phyloP scores from a whole-genome alignment of 2,797 vertebrate species.

The Sebastes paucispinis region DNA sequence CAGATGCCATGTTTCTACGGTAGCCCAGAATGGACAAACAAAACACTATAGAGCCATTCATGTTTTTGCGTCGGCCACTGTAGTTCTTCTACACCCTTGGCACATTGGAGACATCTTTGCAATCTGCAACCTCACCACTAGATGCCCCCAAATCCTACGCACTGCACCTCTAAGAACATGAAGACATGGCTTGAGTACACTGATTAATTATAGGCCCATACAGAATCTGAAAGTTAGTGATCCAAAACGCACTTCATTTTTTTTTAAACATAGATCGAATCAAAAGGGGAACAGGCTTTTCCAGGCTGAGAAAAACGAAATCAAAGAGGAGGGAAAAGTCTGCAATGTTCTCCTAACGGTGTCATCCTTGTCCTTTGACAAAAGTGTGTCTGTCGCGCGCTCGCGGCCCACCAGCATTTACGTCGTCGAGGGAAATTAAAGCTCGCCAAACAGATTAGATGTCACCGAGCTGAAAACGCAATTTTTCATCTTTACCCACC shows the following conservation, averaged over 20 bases:
- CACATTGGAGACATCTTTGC: too few species aligned
- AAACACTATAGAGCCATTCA: fast-evolving
- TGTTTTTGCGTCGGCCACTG: too few species aligned
- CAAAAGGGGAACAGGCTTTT: background rate
- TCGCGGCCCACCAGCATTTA: conserved; percentile 70
- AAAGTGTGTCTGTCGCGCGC: conserved; percentile 57
- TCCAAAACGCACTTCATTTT: background rate
- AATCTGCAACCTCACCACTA: too few species aligned
- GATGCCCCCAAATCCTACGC: too few species aligned
- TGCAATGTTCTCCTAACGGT: conserved; percentile 4
- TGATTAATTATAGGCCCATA: background rate
- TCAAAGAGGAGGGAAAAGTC: conserved; percentile 23
- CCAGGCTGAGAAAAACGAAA: background rate
- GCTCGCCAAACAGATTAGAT: conserved; percentile 85
- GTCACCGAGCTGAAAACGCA: conserved; percentile 80
- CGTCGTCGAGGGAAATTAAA: conserved; percentile 84
- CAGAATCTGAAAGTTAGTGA: background rate
- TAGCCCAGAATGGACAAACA: too few species aligned
- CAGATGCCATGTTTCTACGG: too few species aligned
- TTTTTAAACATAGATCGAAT: background rate
- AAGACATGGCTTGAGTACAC: background rate
- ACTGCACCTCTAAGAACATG: background rate
- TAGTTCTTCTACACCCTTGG: too few species aligned
- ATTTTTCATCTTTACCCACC: conserved; percentile 84
- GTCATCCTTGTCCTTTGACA: conserved; percentile 54